A percentile compares a stretch with the other conserved stretches of the same genome.
These are phyloP conservation scores for Tricholauxania praeusta DNA, from an alignment of 2,888 invertebrate species.

Conservation along the genomic window DNA sequence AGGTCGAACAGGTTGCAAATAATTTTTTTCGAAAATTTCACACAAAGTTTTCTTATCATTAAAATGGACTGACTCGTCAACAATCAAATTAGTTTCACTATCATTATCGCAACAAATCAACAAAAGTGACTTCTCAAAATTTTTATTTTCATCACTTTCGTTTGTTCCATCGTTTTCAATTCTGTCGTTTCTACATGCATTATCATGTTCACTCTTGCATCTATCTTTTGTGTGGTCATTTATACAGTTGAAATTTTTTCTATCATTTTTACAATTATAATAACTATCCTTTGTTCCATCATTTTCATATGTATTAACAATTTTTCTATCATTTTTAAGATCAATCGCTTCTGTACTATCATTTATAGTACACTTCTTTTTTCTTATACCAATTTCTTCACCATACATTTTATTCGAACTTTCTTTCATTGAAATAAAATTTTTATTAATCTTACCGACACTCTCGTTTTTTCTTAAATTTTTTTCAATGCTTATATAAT, in stretches of 20 bases:
- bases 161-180: not conserved
- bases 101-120: slow-evolving; percentile 3
- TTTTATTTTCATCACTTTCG: not conserved
- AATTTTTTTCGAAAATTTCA: slow-evolving; percentile 25
- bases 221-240: too few relatives aligned
- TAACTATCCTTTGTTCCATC: not conserved
- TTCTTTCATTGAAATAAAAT: too few relatives aligned
- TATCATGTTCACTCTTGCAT: too few relatives aligned
- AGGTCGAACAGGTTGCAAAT: slow-evolving; percentile 26
- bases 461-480: too few relatives aligned
- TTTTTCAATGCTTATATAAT: too few relatives aligned
- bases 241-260: too few relatives aligned
- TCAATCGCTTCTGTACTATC: not conserved
- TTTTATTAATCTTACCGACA: too few relatives aligned
- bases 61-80: slow-evolving; percentile 3
- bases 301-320: not conserved
- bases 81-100: slow-evolving; percentile 17
- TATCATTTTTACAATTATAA: not conserved
- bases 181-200: not conserved
- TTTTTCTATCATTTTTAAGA: slow-evolving; percentile 1
- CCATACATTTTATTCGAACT: too few relatives aligned
- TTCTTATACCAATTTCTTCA: too few relatives aligned
- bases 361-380: too few relatives aligned
- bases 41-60: slow-evolving; percentile 17
- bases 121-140: slow-evolving; percentile 14